Evolutionary conservation across 2,113 vertebrate genomes (phyloP), one percentile per base, ranked within the genome.

Genomic region (Perca flavescens): DNA sequence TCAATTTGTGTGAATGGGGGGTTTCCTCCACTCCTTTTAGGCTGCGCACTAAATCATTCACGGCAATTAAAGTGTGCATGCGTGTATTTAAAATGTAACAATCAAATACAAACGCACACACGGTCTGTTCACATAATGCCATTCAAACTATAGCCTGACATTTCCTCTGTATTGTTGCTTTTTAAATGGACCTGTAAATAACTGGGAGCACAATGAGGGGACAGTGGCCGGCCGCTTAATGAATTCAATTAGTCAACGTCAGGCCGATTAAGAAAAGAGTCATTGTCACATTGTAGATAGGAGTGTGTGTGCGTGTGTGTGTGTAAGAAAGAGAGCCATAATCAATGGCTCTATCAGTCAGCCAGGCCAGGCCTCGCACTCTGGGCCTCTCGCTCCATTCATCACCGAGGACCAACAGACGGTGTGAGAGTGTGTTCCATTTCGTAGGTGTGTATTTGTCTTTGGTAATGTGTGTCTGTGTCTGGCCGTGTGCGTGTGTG

Each of bases 191-290:
- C 84, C 86, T 87, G 91, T 88, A 93, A 93, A 94, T 93, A 94
- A 86, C 89, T n/a, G 47, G 67, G 52, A 85, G 80, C 81, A 88
- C 86, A 90, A 87, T 74, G 82, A 82, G 74, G 17, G 21, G 69
- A 80, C 74, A 13, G 76, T 61, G 19, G 83, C 56, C 46, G n/a
- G 22, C 43, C 12, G 6, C 43, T 75, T 94, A 90, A 93, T 92
- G 83, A 93, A 94, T 92, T 91, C 86, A 93, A 93, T 94, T 93
- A 94, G 92, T 91, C 90, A 86, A 80, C 53, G 74, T 79, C 81
- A 22, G 77, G 78, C 76, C 77, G 66, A 94, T 91, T 84, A 92
- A 86, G 84, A 93, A 93, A 90, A 80, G 91, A 82, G 66, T 85
- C 80, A 85, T 85, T 93, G 92, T 92, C 86, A 87, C 87, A 52